These are phyloP conservation scores for Nylanderia fulva DNA, from an alignment of 1,140 invertebrate species.

Conservation along the genomic window DNA sequence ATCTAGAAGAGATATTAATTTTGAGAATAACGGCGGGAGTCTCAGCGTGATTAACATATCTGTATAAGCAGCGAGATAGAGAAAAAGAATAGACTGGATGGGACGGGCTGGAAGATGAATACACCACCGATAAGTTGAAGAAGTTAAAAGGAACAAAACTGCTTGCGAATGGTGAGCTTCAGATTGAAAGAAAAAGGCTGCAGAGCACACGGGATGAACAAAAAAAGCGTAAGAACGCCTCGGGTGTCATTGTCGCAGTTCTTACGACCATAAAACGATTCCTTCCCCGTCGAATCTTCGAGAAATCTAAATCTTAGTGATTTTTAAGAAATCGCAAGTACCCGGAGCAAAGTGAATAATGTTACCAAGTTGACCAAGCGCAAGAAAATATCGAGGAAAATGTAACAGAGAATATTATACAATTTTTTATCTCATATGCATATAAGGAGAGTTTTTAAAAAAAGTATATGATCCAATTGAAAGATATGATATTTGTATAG, in stretches of 20 bases:
- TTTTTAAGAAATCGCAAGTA: neutral
- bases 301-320: conserved; percentile 20
- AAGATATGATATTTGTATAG: too few species aligned
- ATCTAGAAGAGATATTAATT: conserved; percentile 25
- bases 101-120: conserved; percentile 31
- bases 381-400: neutral
- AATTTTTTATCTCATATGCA: neutral
- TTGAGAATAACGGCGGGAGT: conserved; percentile 37
- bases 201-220: neutral
- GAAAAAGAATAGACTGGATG: neutral
- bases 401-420: neutral
- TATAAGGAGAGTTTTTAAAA: neutral
- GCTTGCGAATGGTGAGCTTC: conserved; percentile 8
- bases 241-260: conserved; percentile 36
- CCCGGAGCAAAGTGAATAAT: neutral
- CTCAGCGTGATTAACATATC: conserved; percentile 55
- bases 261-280: conserved; percentile 37
- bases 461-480: too few species aligned
- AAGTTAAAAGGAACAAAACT: conserved; percentile 35
- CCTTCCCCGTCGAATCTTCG: neutral
- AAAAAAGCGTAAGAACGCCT: conserved; percentile 20
- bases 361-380: neutral
- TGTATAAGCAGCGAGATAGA: conserved; percentile 31
- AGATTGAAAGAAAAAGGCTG: conserved; percentile 48
- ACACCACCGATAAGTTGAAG: conserved; percentile 48